Evolutionary conservation across 2,113 vertebrate genomes (phyloP).

Genomic region (Seriola rivoliana): DNA sequence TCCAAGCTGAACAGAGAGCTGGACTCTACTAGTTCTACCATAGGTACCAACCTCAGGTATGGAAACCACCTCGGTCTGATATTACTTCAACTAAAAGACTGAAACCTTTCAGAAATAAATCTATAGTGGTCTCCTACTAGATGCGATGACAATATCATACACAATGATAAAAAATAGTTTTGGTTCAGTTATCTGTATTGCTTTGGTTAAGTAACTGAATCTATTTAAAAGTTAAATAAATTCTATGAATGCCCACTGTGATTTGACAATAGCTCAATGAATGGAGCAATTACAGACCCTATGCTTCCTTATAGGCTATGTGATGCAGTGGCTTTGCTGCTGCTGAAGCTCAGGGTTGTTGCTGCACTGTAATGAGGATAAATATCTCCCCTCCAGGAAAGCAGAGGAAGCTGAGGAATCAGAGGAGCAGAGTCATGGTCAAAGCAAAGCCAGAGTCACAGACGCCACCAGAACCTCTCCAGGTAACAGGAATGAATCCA

Average conservation of each 20-base stretch:
- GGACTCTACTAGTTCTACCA: slow-evolving; percentile 84
- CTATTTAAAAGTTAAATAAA: too few species aligned
- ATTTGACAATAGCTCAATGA: too few species aligned
- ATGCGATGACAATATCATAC: neutral
- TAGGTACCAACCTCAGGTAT: slow-evolving; percentile 65
- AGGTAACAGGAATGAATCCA: slow-evolving; percentile 22
- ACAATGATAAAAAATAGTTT: neutral
- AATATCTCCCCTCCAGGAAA: slow-evolving; percentile 52
- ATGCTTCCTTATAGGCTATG: neutral
- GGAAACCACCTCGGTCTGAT: neutral
- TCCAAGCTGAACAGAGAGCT: slow-evolving; percentile 89
- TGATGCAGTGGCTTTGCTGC: neutral
- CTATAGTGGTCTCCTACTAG: too few species aligned
- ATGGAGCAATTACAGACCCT: neutral
- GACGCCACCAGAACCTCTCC: slow-evolving; percentile 35
- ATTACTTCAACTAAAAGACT: neutral
- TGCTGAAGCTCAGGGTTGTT: neutral
- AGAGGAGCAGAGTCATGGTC: slow-evolving; percentile 22
- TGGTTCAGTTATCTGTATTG: neutral
- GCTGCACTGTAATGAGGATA: slow-evolving; percentile 7
- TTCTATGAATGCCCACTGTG: too few species aligned
- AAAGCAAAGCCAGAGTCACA: neutral
- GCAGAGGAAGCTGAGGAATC: slow-evolving; percentile 42
- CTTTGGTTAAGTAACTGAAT: too few species aligned
- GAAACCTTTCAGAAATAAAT: neutral